A percentile compares a stretch with the other conserved stretches of the same genome.
phyloP scores from a whole-genome alignment of 2,797 vertebrate genomes.

The Nothura maculosa region DNA sequence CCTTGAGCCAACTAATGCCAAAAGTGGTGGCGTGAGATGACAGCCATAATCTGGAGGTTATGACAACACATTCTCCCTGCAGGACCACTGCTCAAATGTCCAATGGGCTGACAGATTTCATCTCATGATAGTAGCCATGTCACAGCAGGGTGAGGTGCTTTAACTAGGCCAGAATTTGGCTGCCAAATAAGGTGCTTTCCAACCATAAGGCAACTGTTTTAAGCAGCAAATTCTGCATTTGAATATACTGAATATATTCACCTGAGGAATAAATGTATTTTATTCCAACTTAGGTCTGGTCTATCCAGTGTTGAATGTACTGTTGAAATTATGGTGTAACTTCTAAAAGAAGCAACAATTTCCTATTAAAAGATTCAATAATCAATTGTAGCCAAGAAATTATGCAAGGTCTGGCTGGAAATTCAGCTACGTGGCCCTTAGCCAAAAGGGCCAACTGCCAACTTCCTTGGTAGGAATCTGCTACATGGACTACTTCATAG shows the following conservation, averaged over 20 bases:
- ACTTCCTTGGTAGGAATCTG: neutral
- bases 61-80: neutral
- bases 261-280: neutral
- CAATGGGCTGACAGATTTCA: neutral
- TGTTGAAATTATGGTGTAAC: neutral
- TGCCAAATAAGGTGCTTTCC: constrained; percentile 67
- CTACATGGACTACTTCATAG: neutral
- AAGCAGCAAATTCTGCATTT: constrained; percentile 23
- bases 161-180: constrained; percentile 39
- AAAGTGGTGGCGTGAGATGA: neutral
- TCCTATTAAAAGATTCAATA: neutral
- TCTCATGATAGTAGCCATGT: neutral
- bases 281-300: neutral
- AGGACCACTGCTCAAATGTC: neutral
- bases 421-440: neutral
- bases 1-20: constrained; percentile 19
- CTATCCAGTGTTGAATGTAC: neutral
- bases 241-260: neutral
- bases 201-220: neutral
- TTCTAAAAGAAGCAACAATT: neutral
- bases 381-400: neutral
- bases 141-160: constrained; percentile 31
- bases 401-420: neutral
- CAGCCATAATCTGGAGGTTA: neutral
- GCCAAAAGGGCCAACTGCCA: neutral